Evolutionary conservation across 2,113 vertebrate genomes (phyloP).

Genomic region (Anguilla japonica): DNA sequence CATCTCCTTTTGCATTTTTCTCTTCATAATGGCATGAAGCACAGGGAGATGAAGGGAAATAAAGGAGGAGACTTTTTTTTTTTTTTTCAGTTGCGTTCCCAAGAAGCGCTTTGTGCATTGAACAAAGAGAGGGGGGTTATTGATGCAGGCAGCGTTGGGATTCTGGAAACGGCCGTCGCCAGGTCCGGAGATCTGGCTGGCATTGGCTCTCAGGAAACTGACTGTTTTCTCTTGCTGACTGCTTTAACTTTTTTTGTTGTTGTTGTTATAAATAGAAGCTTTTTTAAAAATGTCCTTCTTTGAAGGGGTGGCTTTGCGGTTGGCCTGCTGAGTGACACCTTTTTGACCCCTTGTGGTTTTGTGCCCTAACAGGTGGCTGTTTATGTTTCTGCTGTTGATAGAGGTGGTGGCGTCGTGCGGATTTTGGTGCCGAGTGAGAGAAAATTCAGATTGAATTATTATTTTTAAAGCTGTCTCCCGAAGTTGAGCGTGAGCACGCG

Average conservation of each 20-base stretch:
- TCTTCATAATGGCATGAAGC: constrained; percentile 36
- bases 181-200: not conserved
- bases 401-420: not conserved
- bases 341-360: not conserved
- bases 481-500: not conserved
- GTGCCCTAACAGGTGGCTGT: not conserved
- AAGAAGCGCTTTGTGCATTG: constrained; percentile 33
- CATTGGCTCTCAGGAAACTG: not conserved
- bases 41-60: constrained; percentile 7
- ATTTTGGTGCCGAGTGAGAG: not conserved
- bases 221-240: not conserved
- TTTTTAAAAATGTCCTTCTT: not conserved
- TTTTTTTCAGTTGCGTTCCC: constrained; percentile 21
- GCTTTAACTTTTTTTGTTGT: not conserved
- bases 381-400: not conserved
- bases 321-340: not conserved
- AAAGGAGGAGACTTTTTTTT: constrained; percentile 27
- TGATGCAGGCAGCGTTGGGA: constrained; percentile 28
- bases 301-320: not conserved
- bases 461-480: not conserved
- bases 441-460: not conserved
- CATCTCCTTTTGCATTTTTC: constrained; percentile 44
- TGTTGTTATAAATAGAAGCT: not conserved
- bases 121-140: constrained; percentile 37
- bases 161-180: not conserved